phyloP scores from a whole-genome alignment of 2,888 invertebrate species.

The Epirrhoe alternata region DNA sequence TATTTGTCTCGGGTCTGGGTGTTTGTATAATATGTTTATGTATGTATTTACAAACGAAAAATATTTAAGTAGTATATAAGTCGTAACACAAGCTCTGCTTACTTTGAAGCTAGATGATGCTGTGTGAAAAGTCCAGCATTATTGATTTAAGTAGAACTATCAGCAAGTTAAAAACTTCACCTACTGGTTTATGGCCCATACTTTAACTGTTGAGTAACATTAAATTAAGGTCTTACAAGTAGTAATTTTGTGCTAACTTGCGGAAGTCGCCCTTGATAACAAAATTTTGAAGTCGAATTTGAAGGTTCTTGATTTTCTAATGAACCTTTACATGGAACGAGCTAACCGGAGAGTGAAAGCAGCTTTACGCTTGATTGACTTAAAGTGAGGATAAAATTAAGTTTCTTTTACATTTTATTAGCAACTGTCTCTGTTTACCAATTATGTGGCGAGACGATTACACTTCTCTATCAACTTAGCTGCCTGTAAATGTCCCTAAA shows the following conservation, averaged over 20 bases:
- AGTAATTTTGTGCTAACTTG: not conserved
- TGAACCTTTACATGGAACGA: conserved; percentile 55
- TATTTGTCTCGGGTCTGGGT: no score
- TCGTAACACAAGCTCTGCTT: no score
- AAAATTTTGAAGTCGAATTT: conserved; percentile 24
- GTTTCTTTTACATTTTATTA: conserved; percentile 61
- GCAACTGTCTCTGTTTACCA: conserved; percentile 65
- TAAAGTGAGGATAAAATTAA: conserved; percentile 52
- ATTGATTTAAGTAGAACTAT: no score
- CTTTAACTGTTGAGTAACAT: not conserved
- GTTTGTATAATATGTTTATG: no score
- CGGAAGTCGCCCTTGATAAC: conserved; percentile 11
- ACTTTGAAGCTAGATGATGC: no score
- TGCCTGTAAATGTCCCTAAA: conserved; percentile 24
- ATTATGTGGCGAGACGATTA: conserved; percentile 54
- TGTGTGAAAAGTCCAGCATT: no score
- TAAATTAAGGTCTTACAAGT: not conserved
- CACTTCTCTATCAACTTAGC: conserved; percentile 52
- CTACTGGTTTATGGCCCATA: not conserved
- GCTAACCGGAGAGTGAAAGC: conserved; percentile 73
- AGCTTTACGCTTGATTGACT: conserved; percentile 69
- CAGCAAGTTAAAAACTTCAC: not conserved
- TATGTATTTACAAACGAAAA: no score
- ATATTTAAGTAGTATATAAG: no score
- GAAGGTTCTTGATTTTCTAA: conserved; percentile 44